Conservation (phyloP, 1,140 invertebrate genomes). For the Eriocheir sinensis region DNA sequence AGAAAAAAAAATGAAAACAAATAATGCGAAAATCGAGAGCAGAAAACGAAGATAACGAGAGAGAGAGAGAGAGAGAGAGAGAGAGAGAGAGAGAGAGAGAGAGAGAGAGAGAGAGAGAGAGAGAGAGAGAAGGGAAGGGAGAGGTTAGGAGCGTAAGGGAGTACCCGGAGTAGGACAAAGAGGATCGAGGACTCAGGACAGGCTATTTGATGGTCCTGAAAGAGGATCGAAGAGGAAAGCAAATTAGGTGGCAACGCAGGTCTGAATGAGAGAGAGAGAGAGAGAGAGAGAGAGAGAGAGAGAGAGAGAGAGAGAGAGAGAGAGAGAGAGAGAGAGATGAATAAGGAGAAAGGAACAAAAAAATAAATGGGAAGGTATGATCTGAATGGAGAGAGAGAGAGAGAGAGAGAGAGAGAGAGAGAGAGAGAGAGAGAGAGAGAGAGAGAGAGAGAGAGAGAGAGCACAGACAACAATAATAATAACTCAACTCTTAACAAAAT, state of each 20-base stretch:
- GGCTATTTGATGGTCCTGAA: neutral
- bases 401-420: neutral
- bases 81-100: constrained; percentile 50
- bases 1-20: neutral
- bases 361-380: neutral
- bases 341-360: neutral
- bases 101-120: neutral
- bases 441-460: neutral
- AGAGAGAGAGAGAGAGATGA: neutral
- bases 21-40: neutral
- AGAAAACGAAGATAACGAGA: neutral
- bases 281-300: neutral
- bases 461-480: too few species aligned
- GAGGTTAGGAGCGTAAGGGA: neutral
- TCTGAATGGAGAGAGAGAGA: neutral
- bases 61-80: neutral
- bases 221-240: neutral
- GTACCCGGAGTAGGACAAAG: neutral
- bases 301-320: neutral
- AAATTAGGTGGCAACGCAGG: neutral
- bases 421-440: neutral
- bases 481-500: too few species aligned
- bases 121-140: neutral
- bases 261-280: neutral
- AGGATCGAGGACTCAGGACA: neutral